Evolutionary conservation across 2,888 invertebrate species (phyloP).

Genomic region (Scaptomyza parva): DNA sequence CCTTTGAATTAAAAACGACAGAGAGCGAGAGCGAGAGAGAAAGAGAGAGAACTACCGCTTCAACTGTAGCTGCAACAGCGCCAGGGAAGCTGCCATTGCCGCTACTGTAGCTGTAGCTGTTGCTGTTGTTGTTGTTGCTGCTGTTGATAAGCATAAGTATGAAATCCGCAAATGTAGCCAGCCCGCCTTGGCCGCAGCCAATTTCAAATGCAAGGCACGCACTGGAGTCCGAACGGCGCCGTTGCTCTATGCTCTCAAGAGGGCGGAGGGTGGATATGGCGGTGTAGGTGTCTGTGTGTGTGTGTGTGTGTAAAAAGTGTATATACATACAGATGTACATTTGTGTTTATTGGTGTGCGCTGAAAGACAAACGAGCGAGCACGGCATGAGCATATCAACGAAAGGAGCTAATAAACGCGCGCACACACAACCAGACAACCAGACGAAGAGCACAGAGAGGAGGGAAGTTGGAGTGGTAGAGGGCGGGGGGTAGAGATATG

Average conservation of each 20-base stretch:
- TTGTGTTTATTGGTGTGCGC: constrained; percentile 33
- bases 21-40: constrained; percentile 11
- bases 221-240: constrained; percentile 64
- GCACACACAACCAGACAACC: constrained; percentile 66
- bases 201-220: constrained; percentile 73
- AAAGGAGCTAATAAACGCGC: constrained; percentile 79
- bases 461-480: background rate
- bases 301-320: constrained; percentile 14
- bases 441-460: constrained; percentile 24
- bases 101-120: too few relatives aligned
- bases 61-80: constrained; percentile 33
- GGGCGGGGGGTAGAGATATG: background rate
- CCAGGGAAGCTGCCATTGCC: constrained; percentile 48
- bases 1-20: constrained; percentile 53
- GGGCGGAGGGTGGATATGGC: background rate
- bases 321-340: constrained; percentile 11
- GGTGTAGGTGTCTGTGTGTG: constrained; percentile 31
- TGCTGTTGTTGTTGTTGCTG: constrained; percentile 11
- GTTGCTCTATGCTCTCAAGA: constrained; percentile 25
- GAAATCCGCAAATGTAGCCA: constrained; percentile 58
- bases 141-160: constrained; percentile 57
- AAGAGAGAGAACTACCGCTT: constrained; percentile 20
- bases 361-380: constrained; percentile 76
- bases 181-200: constrained; percentile 37
- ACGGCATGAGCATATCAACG: constrained; percentile 78